Percentiles rank a stretch among this genome's conserved stretches.
Evolutionary conservation across 2,113 vertebrate genomes (phyloP).

Genomic region (Probosciger aterrimus): DNA sequence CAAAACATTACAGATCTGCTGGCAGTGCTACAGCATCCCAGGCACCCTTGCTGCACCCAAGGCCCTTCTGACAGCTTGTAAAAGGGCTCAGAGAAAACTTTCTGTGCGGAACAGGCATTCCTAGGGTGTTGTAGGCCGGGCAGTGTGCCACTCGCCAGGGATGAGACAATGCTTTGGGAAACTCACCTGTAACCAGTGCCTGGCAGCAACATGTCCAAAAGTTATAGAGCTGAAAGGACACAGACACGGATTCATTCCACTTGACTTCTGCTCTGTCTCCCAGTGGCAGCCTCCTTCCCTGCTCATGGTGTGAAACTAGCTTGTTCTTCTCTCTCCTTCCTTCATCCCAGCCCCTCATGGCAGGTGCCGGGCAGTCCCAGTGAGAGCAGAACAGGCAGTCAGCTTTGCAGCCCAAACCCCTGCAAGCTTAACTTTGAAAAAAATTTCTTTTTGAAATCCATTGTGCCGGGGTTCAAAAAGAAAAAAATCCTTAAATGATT

Average conservation of each 20-base stretch:
- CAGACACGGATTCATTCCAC: not conserved
- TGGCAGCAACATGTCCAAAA: not conserved
- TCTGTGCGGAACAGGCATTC: not conserved
- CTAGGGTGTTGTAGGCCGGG: not conserved
- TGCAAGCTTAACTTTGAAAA: not conserved
- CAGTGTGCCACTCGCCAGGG: not conserved
- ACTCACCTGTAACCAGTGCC: not conserved
- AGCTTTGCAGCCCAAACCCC: not conserved
- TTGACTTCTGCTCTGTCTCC: not conserved
- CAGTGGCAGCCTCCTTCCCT: not conserved
- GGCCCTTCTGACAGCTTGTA: slow-evolving; percentile 7
- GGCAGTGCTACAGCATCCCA: not conserved
- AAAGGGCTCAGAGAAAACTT: not conserved
- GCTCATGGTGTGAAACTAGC: not conserved
- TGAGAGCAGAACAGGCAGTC: not conserved
- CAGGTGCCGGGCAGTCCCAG: not conserved
- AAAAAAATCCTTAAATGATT: not conserved
- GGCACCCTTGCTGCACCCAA: not conserved
- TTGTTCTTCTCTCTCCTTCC: not conserved
- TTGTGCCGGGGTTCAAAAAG: not conserved
- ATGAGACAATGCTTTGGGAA: slow-evolving; percentile 13
- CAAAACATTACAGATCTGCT: slow-evolving; percentile 15
- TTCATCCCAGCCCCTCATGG: not conserved
- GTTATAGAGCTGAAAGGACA: not conserved
- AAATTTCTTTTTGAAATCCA: not conserved